Evolutionary conservation across 35 echinoderm and acorn worm genomes (phyloP).

Genomic region (Ophiothrix spiculata): DNA sequence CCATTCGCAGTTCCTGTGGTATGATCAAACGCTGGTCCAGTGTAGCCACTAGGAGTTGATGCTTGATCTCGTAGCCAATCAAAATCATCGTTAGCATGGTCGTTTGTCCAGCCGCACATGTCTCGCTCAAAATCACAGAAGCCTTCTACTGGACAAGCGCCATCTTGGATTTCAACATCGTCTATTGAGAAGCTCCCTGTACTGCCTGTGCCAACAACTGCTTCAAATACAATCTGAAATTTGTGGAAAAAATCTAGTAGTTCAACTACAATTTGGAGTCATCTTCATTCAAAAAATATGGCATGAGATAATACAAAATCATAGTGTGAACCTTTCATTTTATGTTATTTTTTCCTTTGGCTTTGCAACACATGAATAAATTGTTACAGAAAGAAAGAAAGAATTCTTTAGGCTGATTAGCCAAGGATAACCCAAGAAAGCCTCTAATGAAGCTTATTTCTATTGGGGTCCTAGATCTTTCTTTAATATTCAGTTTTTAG

Average conservation of each 20-base stretch:
- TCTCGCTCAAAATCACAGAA: conserved; percentile 89
- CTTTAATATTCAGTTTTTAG: too few relatives aligned
- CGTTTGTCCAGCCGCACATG: conserved; percentile 85
- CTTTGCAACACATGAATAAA: background rate
- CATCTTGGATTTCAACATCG: conserved; percentile 41
- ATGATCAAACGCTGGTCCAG: conserved; percentile 55
- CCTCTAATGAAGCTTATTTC: background rate
- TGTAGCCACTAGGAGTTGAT: conserved; percentile 41
- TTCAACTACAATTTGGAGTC: background rate
- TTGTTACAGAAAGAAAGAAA: background rate
- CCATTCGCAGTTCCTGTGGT: conserved; percentile 40
- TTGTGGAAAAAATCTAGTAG: background rate
- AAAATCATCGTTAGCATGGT: conserved; percentile 73
- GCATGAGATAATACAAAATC: background rate
- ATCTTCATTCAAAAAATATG: background rate
- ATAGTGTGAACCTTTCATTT: background rate
- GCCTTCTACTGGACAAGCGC: conserved; percentile 54
- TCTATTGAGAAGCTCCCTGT: conserved; percentile 71
- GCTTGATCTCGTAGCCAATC: conserved; percentile 80
- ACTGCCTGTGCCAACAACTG: conserved; percentile 34
- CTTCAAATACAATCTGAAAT: conserved; percentile 77
- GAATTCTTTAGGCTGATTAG: background rate
- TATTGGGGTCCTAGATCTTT: background rate
- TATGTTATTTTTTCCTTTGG: background rate
- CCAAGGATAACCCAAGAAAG: background rate